Conservation (phyloP, 1,140 invertebrate species). For the Psilanteris sp. region DNA sequence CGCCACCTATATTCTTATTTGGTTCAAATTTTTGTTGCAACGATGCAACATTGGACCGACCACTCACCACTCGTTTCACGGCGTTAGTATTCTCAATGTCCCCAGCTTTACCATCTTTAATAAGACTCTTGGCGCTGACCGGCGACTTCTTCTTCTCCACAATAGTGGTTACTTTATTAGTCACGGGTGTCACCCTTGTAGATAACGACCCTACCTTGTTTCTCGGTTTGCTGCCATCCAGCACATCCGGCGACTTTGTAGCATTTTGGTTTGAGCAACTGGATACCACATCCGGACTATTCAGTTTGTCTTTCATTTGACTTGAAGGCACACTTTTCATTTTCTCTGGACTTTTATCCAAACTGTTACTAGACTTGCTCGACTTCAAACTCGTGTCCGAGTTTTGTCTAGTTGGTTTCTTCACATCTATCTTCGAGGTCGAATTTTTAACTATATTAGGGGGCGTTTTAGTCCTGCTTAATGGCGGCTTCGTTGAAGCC, state of each 20-base stretch:
- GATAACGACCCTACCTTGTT: constrained; percentile 64
- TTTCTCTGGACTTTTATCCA: constrained; percentile 65
- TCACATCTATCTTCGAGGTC: constrained; percentile 13
- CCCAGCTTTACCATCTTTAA: constrained; percentile 29
- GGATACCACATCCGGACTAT: constrained; percentile 86
- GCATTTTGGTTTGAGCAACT: constrained; percentile 80
- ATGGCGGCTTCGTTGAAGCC: constrained; percentile 44
- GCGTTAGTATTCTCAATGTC: constrained; percentile 4
- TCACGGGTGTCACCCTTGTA: constrained; percentile 66
- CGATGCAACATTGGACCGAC: constrained; percentile 85
- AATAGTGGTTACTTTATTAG: constrained; percentile 62
- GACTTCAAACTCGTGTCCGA: constrained; percentile 58
- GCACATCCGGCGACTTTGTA: constrained; percentile 82
- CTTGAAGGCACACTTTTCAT: constrained; percentile 70
- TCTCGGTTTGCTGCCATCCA: constrained; percentile 67
- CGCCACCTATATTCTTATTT: constrained; percentile 38
- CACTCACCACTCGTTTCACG: constrained; percentile 71
- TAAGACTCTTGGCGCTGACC: constrained; percentile 58
- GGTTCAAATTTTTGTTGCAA: constrained; percentile 87
- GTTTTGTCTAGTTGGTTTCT: constrained; percentile 44
- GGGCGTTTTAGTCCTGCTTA: constrained; percentile 71
- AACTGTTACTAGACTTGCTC: constrained; percentile 43
- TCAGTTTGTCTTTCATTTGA: constrained; percentile 73
- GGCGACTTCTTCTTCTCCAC: constrained; percentile 71
- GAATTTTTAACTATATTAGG: constrained; percentile 60